phyloP scores from a whole-genome alignment of 2,888 invertebrate species.

The Diplolepis rosae region DNA sequence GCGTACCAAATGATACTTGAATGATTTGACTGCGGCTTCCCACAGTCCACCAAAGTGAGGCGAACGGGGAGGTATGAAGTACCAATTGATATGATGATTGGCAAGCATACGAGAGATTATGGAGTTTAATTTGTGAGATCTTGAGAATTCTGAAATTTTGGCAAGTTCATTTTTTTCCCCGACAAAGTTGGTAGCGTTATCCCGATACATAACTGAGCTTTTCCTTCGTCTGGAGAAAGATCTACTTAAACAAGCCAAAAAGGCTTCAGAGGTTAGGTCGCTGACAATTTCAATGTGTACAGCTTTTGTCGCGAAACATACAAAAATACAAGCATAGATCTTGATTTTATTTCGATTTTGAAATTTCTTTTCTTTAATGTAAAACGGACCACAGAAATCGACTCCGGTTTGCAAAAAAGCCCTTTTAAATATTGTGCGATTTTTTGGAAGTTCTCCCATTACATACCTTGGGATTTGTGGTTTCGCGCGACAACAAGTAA shows the following conservation, averaged over 20 bases:
- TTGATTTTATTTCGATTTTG: too few species aligned
- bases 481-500: too few species aligned
- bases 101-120: background rate
- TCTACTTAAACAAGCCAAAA: constrained; percentile 56
- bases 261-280: constrained; percentile 41
- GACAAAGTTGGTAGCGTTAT: constrained; percentile 61
- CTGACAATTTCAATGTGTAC: too few species aligned
- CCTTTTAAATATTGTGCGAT: too few species aligned
- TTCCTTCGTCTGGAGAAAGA: constrained; percentile 61
- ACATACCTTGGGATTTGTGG: background rate
- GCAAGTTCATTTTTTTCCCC: constrained; percentile 55
- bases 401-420: background rate
- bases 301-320: too few species aligned
- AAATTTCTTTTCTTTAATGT: too few species aligned
- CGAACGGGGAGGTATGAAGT: constrained; percentile 38
- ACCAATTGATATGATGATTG: constrained; percentile 38
- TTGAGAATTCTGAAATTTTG: constrained; percentile 33
- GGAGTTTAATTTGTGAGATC: background rate
- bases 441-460: too few species aligned
- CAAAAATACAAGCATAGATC: too few species aligned
- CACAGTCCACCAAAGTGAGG: too few species aligned
- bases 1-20: too few species aligned
- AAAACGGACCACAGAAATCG: background rate
- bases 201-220: constrained; percentile 53
- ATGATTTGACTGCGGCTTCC: too few species aligned